These are phyloP conservation scores for Aphis craccivora DNA, from an alignment of 1,140 invertebrate species.

Conservation along the genomic window DNA sequence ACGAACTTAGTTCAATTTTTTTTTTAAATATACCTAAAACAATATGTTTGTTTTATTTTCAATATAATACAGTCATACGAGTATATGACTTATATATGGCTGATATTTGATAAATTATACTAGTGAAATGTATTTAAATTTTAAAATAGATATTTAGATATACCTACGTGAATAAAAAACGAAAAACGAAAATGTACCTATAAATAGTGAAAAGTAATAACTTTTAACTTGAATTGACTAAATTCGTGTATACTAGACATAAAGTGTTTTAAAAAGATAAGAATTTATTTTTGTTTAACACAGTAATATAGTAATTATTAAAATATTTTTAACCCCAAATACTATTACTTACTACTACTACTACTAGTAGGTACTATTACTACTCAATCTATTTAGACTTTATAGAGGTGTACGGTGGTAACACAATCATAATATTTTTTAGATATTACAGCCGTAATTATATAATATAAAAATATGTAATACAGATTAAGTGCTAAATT, in stretches of 20 bases:
- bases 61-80: no score
- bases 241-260: background rate
- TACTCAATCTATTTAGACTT: no score
- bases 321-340: background rate
- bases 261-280: background rate
- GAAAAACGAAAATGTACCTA: background rate
- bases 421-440: no score
- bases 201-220: background rate
- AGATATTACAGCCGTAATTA: no score
- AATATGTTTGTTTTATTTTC: no score
- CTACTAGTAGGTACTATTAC: no score
- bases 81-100: background rate
- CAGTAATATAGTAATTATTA: background rate
- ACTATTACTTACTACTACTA: no score
- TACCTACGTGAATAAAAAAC: no score
- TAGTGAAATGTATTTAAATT: background rate
- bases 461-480: no score
- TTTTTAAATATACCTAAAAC: no score
- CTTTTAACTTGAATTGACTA: background rate
- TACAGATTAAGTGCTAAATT: no score
- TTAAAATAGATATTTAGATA: background rate
- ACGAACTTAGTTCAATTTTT: background rate
- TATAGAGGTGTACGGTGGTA: no score
- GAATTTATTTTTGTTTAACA: background rate
- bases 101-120: background rate